Evolutionary conservation across 2,888 invertebrate genomes (phyloP), one percentile per base, ranked within the genome.

Genomic region (Dryocosmus kuriphilus): DNA sequence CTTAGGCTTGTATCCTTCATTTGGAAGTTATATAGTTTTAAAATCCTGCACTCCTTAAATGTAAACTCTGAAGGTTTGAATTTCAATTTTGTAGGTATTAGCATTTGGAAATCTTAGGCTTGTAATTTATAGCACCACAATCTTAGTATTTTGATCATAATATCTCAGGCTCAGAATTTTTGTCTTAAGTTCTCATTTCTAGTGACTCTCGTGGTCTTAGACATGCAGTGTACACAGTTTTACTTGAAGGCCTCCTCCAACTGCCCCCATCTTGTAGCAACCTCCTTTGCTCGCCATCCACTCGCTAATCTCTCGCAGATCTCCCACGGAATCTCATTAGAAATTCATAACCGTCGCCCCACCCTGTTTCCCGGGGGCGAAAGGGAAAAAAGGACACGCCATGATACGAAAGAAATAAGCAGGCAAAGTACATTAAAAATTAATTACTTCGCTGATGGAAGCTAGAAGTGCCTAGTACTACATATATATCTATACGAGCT

Each of bases 391-490:
- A 87, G 85, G 83, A 85, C 84, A 83, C 79, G 86, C 88, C 87
- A 87, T 89, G 90, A 91, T 91, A 90, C 89, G 90, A 91, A 91
- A 91, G 90, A 91, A 91, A 91, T 90, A 90, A 91, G 90, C 91
- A 89, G 89, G 90, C 88, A 91, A 91, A 91, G 90, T 91, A 90
- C 90, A 91, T 91, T 91, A 91, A 91, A 91, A 91, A 91, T 91
- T 91, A 91, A 91, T 91, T 91, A 91, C 91, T 90, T 88, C 87
- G 90, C 89, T 91, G 91, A 91, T 91, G 91, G 90, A 90, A 90
- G 88, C 90, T 90, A 90, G 91, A 89, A 90, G 90, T 88, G 87
- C 88, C 89, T 89, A 89, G 89, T 78, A 77, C 89, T 89, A 89
- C 16, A 88, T 77, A 77, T 77, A 81, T 80, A 79, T 79, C 79